Conservation (phyloP, 1,140 invertebrate species). For the Zophobas atratus region DNA sequence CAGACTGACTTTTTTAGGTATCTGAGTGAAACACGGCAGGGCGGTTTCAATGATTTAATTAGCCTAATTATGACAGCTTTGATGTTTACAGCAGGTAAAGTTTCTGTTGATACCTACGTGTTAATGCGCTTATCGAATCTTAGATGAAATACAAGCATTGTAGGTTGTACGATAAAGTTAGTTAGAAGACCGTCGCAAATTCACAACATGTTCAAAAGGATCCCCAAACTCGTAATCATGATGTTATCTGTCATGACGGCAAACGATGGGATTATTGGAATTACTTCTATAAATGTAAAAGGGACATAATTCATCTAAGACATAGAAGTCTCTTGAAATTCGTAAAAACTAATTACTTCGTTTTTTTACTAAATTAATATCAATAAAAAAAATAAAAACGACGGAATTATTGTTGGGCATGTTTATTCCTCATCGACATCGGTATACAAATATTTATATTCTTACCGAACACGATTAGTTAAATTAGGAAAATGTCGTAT, state of each 20-base stretch:
- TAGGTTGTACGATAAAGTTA: slow-evolving; percentile 18
- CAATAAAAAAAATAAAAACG: no score
- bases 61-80: slow-evolving; percentile 32
- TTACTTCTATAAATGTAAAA: slow-evolving; percentile 2
- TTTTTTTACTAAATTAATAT: no score
- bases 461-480: no score
- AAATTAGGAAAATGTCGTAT: no score
- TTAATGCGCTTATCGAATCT: slow-evolving; percentile 41
- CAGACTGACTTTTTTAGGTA: no score
- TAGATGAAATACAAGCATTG: slow-evolving; percentile 34
- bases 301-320: background rate
- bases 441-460: no score
- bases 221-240: slow-evolving; percentile 27
- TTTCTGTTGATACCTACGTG: slow-evolving; percentile 27
- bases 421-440: no score
- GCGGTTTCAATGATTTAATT: slow-evolving; percentile 31
- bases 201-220: slow-evolving; percentile 51
- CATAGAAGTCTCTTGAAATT: no score
- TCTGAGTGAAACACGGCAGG: background rate
- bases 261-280: slow-evolving; percentile 29
- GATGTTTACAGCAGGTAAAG: slow-evolving; percentile 8
- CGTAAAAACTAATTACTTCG: no score
- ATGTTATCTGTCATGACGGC: slow-evolving; percentile 25
- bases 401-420: no score
- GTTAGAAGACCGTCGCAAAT: slow-evolving; percentile 44